phyloP scores from a whole-genome alignment of 2,888 invertebrate species.

The Gastracanthus pulcherrimus region DNA sequence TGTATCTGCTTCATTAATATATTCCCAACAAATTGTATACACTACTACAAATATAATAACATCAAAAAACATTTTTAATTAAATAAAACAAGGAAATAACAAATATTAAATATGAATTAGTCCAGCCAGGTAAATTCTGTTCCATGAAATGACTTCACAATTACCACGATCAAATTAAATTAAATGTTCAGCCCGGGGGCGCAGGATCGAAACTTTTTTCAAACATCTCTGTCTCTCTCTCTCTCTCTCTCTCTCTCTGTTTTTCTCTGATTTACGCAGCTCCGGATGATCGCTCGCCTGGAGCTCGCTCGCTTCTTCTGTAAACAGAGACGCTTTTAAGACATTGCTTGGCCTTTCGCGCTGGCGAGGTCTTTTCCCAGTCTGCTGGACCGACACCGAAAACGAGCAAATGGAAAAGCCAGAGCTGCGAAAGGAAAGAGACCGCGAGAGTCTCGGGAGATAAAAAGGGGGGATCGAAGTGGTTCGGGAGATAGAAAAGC shows the following conservation, averaged over 20 bases:
- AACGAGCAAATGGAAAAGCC: too few species aligned
- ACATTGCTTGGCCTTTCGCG: constrained; percentile 16
- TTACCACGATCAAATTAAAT: too few species aligned
- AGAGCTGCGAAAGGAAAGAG: not conserved
- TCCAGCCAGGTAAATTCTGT: too few species aligned
- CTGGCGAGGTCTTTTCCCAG: constrained; percentile 18
- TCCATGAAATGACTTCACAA: too few species aligned
- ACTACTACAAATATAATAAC: too few species aligned
- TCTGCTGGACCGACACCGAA: constrained; percentile 8
- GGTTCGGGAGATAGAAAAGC: not conserved
- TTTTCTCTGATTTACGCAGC: constrained; percentile 49
- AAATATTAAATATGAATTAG: too few species aligned
- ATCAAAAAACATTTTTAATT: too few species aligned
- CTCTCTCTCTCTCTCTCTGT: not conserved
- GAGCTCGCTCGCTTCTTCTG: not conserved
- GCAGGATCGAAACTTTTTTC: not conserved
- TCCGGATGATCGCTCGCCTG: constrained; percentile 27
- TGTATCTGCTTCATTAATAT: too few species aligned
- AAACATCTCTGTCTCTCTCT: not conserved
- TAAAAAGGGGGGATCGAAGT: not conserved
- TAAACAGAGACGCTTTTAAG: constrained; percentile 55
- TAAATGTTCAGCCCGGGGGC: not conserved
- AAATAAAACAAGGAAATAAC: too few species aligned
- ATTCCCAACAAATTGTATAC: too few species aligned
- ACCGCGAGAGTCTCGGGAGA: not conserved